Evolutionary conservation across 2,113 vertebrate species (phyloP).

Genomic region (Thinocorus orbignyianus): DNA sequence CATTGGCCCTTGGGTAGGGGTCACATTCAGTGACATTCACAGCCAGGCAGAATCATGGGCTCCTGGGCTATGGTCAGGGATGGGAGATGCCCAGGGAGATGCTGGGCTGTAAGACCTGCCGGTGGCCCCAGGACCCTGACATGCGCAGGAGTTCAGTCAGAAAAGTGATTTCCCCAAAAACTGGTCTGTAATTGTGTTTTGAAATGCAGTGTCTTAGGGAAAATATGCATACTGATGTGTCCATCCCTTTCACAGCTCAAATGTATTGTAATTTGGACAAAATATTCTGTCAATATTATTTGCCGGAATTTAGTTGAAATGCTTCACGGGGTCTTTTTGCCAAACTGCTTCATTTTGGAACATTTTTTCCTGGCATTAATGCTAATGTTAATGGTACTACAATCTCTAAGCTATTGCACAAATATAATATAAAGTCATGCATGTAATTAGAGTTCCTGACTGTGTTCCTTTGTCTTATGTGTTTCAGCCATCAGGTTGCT

Average conservation of each 20-base stretch:
- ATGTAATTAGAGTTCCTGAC: not conserved
- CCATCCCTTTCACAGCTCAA: not conserved
- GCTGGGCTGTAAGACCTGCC: not conserved
- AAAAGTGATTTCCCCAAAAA: not conserved
- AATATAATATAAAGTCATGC: not conserved
- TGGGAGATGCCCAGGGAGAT: not conserved
- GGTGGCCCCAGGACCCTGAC: not conserved
- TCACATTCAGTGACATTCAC: not conserved
- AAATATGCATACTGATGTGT: not conserved
- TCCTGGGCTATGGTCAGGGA: not conserved
- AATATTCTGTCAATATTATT: not conserved
- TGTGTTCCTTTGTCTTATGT: not conserved
- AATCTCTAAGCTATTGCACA: not conserved
- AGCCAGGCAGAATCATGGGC: not conserved
- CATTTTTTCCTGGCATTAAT: not conserved
- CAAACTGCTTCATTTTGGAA: not conserved
- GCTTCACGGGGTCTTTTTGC: not conserved
- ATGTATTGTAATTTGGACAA: not conserved
- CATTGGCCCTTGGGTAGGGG: accelerated
- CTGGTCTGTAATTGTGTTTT: not conserved
- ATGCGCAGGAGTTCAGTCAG: not conserved
- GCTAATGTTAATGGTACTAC: not conserved
- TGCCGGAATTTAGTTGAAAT: not conserved
- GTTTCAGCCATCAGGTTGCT: not conserved
- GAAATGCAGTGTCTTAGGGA: not conserved